phyloP scores from a whole-genome alignment of 2,113 vertebrate genomes.

The Anguilla rostrata region DNA sequence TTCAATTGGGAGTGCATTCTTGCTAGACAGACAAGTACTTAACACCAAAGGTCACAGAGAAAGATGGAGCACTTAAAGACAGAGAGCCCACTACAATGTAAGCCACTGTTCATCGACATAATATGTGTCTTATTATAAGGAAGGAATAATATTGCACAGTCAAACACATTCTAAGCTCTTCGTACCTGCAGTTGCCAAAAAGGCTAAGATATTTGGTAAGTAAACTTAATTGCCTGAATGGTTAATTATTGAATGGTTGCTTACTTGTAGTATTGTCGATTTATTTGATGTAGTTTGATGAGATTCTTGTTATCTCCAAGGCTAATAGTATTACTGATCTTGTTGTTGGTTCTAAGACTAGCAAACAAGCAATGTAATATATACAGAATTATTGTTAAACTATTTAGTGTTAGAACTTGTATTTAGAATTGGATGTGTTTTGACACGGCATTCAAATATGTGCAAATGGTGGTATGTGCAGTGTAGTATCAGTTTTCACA shows the following conservation, averaged over 20 bases:
- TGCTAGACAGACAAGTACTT: constrained; percentile 34
- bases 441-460: too few relatives aligned
- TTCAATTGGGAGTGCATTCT: background rate
- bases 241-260: background rate
- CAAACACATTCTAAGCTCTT: too few relatives aligned
- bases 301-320: background rate
- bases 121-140: constrained; percentile 64
- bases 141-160: background rate
- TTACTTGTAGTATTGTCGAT: background rate
- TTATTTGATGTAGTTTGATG: background rate
- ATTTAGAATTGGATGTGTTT: too few relatives aligned
- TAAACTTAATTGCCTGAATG: background rate
- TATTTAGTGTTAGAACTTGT: too few relatives aligned
- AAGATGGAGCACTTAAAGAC: constrained; percentile 46
- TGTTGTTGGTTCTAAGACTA: background rate
- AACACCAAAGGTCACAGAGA: constrained; percentile 42
- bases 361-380: too few relatives aligned
- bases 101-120: constrained; percentile 57
- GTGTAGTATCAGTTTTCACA: background rate
- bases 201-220: background rate
- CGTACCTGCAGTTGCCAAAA: background rate
- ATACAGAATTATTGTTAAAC: too few relatives aligned
- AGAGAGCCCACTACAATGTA: constrained; percentile 50
- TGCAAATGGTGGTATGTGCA: too few relatives aligned
- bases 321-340: background rate